Evolutionary conservation across 2,888 invertebrate species (phyloP).

Genomic region (Acronicta leporina): DNA sequence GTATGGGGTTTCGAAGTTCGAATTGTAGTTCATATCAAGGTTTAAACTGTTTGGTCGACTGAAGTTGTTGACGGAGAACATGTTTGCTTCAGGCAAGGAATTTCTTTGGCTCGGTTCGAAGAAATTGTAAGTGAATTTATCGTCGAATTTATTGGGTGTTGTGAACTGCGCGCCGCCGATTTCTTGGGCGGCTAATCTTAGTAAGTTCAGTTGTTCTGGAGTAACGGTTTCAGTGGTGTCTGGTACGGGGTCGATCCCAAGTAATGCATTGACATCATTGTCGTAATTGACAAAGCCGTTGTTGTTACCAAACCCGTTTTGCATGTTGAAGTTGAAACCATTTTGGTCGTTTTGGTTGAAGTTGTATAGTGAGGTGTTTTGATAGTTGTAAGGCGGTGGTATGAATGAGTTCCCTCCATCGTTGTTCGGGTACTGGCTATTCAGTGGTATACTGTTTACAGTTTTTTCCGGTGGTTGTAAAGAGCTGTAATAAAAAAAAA

Average conservation of each 20-base stretch:
- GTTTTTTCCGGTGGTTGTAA: conserved; percentile 80
- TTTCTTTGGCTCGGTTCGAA: conserved; percentile 85
- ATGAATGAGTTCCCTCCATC: conserved; percentile 69
- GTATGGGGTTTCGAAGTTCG: conserved; percentile 70
- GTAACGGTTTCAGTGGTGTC: conserved; percentile 74
- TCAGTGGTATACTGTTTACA: conserved; percentile 68
- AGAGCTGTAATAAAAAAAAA: conserved; percentile 68
- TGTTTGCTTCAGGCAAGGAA: conserved; percentile 79
- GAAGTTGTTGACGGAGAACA: conserved; percentile 73
- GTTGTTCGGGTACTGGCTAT: conserved; percentile 73
- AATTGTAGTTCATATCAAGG: conserved; percentile 77
- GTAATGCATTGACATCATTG: conserved; percentile 72
- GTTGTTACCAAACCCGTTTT: conserved; percentile 74
- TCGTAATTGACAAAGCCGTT: conserved; percentile 80
- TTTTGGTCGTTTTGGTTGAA: conserved; percentile 76
- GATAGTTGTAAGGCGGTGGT: conserved; percentile 74
- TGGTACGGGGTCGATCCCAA: conserved; percentile 74
- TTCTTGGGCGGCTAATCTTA: conserved; percentile 86
- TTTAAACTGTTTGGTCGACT: conserved; percentile 81
- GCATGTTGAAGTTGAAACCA: conserved; percentile 75
- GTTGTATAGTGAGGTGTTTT: conserved; percentile 72
- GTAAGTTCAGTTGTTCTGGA: conserved; percentile 82
- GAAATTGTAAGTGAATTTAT: conserved; percentile 80
- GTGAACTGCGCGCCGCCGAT: conserved; percentile 85
- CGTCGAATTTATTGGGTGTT: conserved; percentile 77